Percentiles rank a stretch among this genome's conserved stretches.
These are phyloP conservation scores for Athalia rosae DNA, from an alignment of 2,888 invertebrate species.

Conservation along the genomic window DNA sequence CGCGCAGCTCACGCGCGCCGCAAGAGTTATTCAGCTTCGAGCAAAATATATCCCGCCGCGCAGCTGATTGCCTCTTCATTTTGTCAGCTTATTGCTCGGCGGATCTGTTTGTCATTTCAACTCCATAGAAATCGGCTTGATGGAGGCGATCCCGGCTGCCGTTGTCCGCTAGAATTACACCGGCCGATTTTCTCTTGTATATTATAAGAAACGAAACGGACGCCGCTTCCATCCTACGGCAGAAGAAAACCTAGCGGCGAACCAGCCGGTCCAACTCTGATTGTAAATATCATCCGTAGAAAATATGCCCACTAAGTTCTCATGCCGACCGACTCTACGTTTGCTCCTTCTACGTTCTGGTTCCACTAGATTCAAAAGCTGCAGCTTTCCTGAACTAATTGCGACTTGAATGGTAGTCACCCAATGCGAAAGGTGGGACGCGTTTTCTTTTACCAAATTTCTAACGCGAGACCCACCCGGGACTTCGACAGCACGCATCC, in stretches of 20 bases:
- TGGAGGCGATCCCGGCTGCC: slow-evolving; percentile 42
- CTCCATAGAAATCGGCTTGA: slow-evolving; percentile 56
- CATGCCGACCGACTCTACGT: slow-evolving; percentile 36
- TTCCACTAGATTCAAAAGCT: slow-evolving; percentile 51
- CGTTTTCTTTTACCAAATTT: slow-evolving; percentile 30
- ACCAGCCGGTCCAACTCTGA: slow-evolving; percentile 12
- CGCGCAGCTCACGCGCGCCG: no score
- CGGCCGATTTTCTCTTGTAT: slow-evolving; percentile 15
- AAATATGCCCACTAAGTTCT: slow-evolving; percentile 34
- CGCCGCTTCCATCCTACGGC: not conserved
- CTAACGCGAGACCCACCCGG: slow-evolving; percentile 6
- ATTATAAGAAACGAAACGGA: slow-evolving; percentile 7
- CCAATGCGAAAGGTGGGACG: slow-evolving; percentile 12
- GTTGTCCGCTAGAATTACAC: slow-evolving; percentile 39
- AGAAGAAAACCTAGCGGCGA: not conserved
- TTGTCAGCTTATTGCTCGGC: slow-evolving; percentile 62
- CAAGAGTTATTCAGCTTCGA: slow-evolving; percentile 49
- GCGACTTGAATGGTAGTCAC: slow-evolving; percentile 57
- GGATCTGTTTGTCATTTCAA: slow-evolving; percentile 62
- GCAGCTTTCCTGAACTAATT: slow-evolving; percentile 66
- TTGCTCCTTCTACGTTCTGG: not conserved
- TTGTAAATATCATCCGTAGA: slow-evolving; percentile 39
- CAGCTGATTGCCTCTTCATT: slow-evolving; percentile 60
- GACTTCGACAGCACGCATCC: not conserved
- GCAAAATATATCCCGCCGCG: slow-evolving; percentile 59